Conservation (phyloP, 2,888 invertebrate species). For the Acronicta alni region DNA sequence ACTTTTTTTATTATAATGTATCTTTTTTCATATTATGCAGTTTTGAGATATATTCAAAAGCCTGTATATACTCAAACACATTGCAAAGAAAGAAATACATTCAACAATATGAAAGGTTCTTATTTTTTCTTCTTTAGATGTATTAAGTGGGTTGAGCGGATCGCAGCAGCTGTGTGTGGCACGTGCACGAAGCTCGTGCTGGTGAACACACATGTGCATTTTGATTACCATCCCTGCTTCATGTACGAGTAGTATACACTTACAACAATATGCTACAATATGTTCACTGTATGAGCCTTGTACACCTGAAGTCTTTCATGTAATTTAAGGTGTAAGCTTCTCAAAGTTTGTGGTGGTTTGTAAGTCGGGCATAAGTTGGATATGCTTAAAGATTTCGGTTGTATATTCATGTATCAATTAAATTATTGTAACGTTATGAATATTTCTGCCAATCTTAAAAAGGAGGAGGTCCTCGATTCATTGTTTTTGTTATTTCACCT, state of each 20-base stretch:
- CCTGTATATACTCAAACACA: constrained; percentile 9
- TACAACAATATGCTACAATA: constrained; percentile 28
- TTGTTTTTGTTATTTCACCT: too few species aligned
- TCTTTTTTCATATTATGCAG: too few species aligned
- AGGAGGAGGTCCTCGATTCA: too few species aligned
- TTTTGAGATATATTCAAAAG: too few species aligned
- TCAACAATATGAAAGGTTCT: constrained; percentile 9
- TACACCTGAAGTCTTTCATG: neutral
- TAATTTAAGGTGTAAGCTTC: neutral
- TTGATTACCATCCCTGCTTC: constrained; percentile 43
- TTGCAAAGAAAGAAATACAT: constrained; percentile 3
- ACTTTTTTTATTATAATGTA: too few species aligned
- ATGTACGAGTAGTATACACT: constrained; percentile 20
- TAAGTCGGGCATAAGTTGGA: too few species aligned
- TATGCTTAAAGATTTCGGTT: too few species aligned
- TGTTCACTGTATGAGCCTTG: neutral
- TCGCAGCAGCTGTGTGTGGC: constrained; percentile 63
- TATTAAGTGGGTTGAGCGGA: constrained; percentile 33
- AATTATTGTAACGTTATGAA: too few species aligned
- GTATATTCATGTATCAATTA: too few species aligned
- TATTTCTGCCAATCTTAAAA: too few species aligned
- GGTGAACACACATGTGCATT: constrained; percentile 49
- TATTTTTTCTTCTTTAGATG: constrained; percentile 28
- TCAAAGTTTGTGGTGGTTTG: neutral
- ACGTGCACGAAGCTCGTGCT: constrained; percentile 63